These are phyloP conservation scores for Myzus persicae DNA, from an alignment of 1,140 invertebrate species.

Conservation along the genomic window DNA sequence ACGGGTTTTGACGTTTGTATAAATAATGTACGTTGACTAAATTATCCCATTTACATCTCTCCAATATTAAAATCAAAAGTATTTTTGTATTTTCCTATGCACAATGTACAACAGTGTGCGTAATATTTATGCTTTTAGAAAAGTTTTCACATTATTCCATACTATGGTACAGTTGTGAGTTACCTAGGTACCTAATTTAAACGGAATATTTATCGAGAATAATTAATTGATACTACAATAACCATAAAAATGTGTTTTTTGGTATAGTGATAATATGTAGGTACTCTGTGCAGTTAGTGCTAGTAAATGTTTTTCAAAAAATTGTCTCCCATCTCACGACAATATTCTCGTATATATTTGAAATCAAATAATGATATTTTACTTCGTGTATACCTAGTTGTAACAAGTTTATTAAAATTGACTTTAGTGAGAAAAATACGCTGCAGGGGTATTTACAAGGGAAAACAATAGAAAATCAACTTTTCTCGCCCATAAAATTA, in stretches of 20 bases:
- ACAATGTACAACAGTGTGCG: not conserved
- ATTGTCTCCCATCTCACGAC: not conserved
- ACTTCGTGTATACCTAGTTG: not conserved
- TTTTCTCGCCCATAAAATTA: not conserved
- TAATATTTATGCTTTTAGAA: not conserved
- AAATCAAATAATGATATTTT: not conserved
- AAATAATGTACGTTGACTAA: constrained; percentile 28
- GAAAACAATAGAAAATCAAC: not conserved
- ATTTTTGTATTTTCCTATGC: not conserved
- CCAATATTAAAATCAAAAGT: not conserved
- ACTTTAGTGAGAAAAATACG: not conserved
- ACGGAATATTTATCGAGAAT: not conserved
- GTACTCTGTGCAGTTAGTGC: not conserved
- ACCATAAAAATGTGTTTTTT: not conserved
- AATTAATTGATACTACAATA: not conserved
- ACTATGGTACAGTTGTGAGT: too few species aligned
- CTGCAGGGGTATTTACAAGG: not conserved
- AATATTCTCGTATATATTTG: not conserved
- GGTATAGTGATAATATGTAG: not conserved
- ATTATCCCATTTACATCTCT: not conserved
- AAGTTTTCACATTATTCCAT: not conserved
- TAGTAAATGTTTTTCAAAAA: not conserved
- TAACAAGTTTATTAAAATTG: constrained; percentile 4
- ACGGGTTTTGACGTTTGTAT: not conserved
- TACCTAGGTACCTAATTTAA: not conserved